Base-by-base conservation (phyloP, 2,797 vertebrate genomes). In the Lacerta agilis region DNA sequence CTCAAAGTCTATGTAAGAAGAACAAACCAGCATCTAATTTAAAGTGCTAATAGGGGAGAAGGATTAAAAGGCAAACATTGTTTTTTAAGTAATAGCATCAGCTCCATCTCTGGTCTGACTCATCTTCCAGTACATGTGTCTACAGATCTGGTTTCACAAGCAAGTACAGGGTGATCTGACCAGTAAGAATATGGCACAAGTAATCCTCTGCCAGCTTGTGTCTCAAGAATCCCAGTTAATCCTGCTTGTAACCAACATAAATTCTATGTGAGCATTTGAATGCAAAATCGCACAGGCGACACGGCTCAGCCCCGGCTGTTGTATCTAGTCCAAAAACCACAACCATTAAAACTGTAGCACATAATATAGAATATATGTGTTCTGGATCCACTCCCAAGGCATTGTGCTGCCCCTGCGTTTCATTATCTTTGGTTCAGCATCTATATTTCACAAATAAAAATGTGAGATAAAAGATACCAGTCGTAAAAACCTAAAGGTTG, bases 141-240 rank as follows among this genome's bases (percentile, higher is more conserved):
- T 95, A 90, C 91, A 94, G 95, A 93, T 41, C 78, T 64, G 15
- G 67, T 88, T 95, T 90, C 87, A 90, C 64, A 95, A 94, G 81
- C 89, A 81, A 87, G 41, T 92, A 85, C 85, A 90, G 94, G 88
- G 79, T 90, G 86, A 96, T 92, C 88, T 71, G 76, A 25, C 84
- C 90, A 90, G 89, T 49, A 94, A 83, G 64, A 90, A 87, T 90
- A 55, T 89, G 90, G 73, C 58, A 87, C 84, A 92, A 67, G 78
- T 90, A 33, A 79, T 79, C 72, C n/a, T 88, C 91, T 81, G 77
- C 79, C 83, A 45, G 55, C 36, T 92, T 86, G 79, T 86, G 55
- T 84, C 79, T 83, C 81, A 78, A 90, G n/a, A 23, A 87, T 90
- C 43, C 93, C 86, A 76, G 36, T 92, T 88, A n/a, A 23, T 87